Evolutionary conservation across 1,140 invertebrate species (phyloP).

Genomic region (Leucophenga varia): DNA sequence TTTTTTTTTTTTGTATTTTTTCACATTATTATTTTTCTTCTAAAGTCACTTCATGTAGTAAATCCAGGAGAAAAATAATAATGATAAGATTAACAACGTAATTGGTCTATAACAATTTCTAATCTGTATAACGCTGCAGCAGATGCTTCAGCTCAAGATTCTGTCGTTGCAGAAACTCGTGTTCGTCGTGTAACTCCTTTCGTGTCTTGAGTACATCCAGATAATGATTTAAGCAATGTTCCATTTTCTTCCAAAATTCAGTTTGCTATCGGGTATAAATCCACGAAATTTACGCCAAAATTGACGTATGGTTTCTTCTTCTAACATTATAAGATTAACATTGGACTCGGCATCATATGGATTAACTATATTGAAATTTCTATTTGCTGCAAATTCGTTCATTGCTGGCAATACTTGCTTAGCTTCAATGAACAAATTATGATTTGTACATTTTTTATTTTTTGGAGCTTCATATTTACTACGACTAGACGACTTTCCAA

Average conservation of each 20-base stretch:
- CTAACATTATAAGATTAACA: no score
- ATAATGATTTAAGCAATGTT: slow-evolving; percentile 59
- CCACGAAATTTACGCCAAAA: slow-evolving; percentile 20
- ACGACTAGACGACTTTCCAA: no score
- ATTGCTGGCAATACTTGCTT: slow-evolving; percentile 59
- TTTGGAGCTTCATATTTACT: not conserved
- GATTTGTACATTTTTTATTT: slow-evolving; percentile 24
- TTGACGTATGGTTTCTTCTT: not conserved
- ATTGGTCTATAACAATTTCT: no score
- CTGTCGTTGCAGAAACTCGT: slow-evolving; percentile 54
- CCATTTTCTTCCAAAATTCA: slow-evolving; percentile 58
- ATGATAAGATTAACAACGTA: no score
- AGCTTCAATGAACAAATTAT: slow-evolving; percentile 59
- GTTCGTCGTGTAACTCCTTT: slow-evolving; percentile 54
- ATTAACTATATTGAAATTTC: no score
- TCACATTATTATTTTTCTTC: no score
- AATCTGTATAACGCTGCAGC: no score
- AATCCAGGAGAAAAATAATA: no score
- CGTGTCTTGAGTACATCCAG: slow-evolving; percentile 57
- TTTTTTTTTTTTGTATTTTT: no score
- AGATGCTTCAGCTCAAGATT: slow-evolving; percentile 59
- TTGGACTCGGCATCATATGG: no score
- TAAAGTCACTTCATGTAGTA: no score
- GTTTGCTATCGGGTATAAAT: slow-evolving; percentile 50
- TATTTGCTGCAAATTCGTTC: no score